Evolutionary conservation across 2,888 invertebrate genomes (phyloP).

Genomic region (Scaptodrosophila latifasciaeformis): DNA sequence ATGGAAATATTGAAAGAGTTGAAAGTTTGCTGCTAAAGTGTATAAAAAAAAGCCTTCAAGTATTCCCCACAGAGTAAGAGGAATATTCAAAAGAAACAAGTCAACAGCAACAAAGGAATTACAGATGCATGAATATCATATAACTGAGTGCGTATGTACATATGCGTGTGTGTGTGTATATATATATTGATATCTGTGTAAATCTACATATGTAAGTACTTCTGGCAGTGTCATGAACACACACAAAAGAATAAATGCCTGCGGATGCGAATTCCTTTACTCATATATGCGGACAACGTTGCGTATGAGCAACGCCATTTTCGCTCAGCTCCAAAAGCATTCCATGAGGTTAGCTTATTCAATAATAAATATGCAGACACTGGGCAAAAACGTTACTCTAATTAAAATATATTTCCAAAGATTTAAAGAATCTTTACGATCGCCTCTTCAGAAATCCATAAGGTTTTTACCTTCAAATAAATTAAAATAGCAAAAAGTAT

Average conservation of each 20-base stretch:
- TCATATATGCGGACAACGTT: background rate
- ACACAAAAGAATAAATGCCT: background rate
- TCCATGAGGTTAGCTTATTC: too few relatives aligned
- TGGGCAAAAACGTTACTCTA: too few relatives aligned
- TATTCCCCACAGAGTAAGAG: too few relatives aligned
- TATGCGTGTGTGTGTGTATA: background rate
- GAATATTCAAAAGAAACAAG: too few relatives aligned
- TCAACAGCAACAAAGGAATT: background rate
- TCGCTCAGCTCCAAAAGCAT: background rate
- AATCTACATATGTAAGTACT: background rate
- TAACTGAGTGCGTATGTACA: background rate
- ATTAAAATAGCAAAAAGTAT: conserved; percentile 1
- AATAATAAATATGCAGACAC: too few relatives aligned
- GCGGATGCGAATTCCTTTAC: too few relatives aligned
- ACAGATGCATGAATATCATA: background rate
- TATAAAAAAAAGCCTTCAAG: too few relatives aligned
- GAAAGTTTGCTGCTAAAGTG: too few relatives aligned
- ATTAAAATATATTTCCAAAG: background rate
- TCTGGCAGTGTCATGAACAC: background rate
- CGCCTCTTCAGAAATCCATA: too few relatives aligned
- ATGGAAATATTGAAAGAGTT: too few relatives aligned
- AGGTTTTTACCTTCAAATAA: too few relatives aligned
- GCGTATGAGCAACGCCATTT: background rate
- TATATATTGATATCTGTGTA: background rate
- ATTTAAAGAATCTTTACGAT: too few relatives aligned